A percentile compares a stretch with the other conserved stretches of the same genome.
Evolutionary conservation across 1,140 invertebrate genomes (phyloP).

Genomic region (Ericerus pela): DNA sequence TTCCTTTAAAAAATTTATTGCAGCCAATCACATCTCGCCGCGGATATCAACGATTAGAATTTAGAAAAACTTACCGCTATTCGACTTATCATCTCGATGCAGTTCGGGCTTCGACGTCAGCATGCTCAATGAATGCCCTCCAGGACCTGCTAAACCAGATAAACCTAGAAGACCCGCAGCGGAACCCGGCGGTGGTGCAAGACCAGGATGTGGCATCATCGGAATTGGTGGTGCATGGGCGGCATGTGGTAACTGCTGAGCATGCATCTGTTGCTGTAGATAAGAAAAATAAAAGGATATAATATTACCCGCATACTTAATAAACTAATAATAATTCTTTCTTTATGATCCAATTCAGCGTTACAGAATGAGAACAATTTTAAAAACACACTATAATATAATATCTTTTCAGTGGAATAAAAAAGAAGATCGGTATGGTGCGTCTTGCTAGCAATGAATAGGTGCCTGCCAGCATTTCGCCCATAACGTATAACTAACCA

Average conservation of each 20-base stretch:
- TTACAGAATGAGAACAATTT: no score
- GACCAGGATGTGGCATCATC: constrained; percentile 55
- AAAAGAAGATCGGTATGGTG: no score
- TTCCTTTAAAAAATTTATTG: background rate
- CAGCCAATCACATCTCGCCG: background rate
- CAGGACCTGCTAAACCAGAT: constrained; percentile 36
- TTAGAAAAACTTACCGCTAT: constrained; percentile 42
- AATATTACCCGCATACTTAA: no score
- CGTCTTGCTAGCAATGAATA: no score
- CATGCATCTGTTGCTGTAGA: constrained; percentile 62
- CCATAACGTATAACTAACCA: no score
- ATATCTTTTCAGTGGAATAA: no score
- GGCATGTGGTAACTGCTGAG: constrained; percentile 66
- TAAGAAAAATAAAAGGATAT: constrained; percentile 14
- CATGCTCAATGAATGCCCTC: constrained; percentile 51
- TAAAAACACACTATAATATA: constrained; percentile 1
- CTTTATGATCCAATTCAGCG: no score
- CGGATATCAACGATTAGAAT: background rate
- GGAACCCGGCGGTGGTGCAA: constrained; percentile 40
- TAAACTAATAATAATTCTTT: no score
- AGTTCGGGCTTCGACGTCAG: constrained; percentile 53
- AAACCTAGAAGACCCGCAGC: constrained; percentile 39
- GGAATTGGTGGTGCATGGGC: constrained; percentile 51
- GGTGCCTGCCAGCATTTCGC: no score
- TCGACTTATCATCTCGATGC: constrained; percentile 49